Evolutionary conservation across 2,888 invertebrate genomes (phyloP).

Genomic region (Drosophila diplacantha): DNA sequence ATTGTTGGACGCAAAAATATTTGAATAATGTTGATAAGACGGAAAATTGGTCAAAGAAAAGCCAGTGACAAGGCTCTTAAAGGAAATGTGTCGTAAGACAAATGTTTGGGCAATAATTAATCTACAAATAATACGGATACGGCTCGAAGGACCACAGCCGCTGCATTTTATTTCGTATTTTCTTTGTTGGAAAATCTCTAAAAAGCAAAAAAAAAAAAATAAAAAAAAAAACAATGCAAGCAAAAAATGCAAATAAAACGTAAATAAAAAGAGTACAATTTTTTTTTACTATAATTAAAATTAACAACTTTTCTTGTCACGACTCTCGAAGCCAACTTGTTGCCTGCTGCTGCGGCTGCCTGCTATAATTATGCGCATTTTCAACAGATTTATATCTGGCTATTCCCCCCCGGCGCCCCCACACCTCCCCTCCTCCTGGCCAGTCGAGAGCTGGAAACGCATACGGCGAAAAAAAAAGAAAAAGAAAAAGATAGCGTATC

Average conservation of each 20-base stretch:
- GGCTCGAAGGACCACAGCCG: background rate
- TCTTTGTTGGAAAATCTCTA: slow-evolving; percentile 24
- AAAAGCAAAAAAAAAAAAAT: slow-evolving; percentile 33
- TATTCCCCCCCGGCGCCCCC: background rate
- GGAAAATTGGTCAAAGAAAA: background rate
- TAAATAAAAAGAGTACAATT: slow-evolving; percentile 29
- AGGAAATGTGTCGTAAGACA: background rate
- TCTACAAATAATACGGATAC: no score
- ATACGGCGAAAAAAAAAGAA: slow-evolving; percentile 20
- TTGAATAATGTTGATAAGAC: slow-evolving; percentile 17
- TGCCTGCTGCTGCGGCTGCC: slow-evolving; percentile 26
- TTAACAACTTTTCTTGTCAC: slow-evolving; percentile 74
- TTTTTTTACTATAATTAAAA: slow-evolving; percentile 64
- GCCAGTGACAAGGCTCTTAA: background rate
- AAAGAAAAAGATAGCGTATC: slow-evolving; percentile 58
- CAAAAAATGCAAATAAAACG: slow-evolving; percentile 18
- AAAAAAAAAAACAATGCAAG: slow-evolving; percentile 7
- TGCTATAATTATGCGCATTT: slow-evolving; percentile 59
- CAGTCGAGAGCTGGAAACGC: slow-evolving; percentile 38
- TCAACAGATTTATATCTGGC: slow-evolving; percentile 69
- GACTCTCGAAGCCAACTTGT: slow-evolving; percentile 44
- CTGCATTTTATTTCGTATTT: background rate
- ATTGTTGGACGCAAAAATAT: slow-evolving; percentile 23
- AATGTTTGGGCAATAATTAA: background rate
- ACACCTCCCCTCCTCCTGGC: slow-evolving; percentile 40